These are phyloP conservation scores for Elephantulus edwardii DNA, from an alignment of 2,113 vertebrate genomes.

Conservation along the genomic window DNA sequence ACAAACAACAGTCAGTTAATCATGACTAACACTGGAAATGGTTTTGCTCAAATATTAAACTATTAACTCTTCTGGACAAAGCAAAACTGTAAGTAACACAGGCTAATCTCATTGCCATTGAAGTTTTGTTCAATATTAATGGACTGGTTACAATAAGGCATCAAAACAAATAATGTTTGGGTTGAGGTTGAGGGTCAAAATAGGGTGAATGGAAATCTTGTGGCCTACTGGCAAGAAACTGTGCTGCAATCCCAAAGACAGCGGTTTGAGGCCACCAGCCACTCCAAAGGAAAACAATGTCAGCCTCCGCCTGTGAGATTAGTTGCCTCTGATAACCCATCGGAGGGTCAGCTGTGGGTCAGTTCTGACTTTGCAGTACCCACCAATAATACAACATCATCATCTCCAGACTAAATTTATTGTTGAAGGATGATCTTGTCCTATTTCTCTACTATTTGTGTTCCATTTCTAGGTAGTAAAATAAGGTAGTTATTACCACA, in stretches of 20 bases:
- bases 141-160: constrained; percentile 55
- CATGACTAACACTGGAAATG: background rate
- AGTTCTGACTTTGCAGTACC: no score
- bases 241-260: no score
- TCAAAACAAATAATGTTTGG: constrained; percentile 66
- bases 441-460: background rate
- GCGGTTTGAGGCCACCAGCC: no score
- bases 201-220: no score
- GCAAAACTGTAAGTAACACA: background rate
- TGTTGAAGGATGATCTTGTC: constrained; percentile 17
- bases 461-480: constrained; percentile 15
- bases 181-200: background rate
- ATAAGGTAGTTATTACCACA: background rate
- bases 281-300: no score
- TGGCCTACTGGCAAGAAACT: no score
- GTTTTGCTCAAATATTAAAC: constrained; percentile 55
- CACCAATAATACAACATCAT: no score
- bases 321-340: no score
- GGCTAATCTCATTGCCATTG: constrained; percentile 7
- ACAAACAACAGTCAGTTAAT: background rate
- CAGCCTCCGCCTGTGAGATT: no score
- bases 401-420: constrained; percentile 34
- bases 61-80: constrained; percentile 36
- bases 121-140: background rate
- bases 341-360: no score